These are phyloP conservation scores for Hesperia comma DNA, from an alignment of 2,888 invertebrate species.

Conservation along the genomic window DNA sequence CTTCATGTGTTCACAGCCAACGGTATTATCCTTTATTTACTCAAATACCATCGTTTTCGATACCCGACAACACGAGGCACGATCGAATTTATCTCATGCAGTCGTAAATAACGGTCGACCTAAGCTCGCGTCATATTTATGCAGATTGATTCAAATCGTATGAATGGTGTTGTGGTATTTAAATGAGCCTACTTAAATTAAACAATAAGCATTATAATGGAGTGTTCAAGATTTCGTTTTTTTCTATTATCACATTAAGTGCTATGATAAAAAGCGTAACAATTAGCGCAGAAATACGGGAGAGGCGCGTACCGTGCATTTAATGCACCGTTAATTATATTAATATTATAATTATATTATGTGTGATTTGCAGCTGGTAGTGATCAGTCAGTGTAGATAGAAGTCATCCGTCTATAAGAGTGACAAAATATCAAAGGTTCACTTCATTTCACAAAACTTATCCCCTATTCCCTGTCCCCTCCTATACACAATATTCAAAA, in stretches of 20 bases:
- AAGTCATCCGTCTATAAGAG: too few relatives aligned
- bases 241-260: constrained; percentile 14
- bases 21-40: constrained; percentile 23
- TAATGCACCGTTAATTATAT: constrained; percentile 29
- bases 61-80: not conserved
- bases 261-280: constrained; percentile 25
- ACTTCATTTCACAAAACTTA: too few relatives aligned
- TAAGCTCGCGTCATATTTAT: constrained; percentile 12
- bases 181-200: constrained; percentile 25
- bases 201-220: constrained; percentile 24
- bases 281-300: constrained; percentile 33
- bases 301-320: constrained; percentile 18
- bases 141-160: constrained; percentile 24
- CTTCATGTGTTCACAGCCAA: constrained; percentile 15
- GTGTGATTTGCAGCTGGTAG: constrained; percentile 21
- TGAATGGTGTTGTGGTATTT: constrained; percentile 18
- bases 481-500: too few relatives aligned
- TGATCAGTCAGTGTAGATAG: constrained; percentile 5
- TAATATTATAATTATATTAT: constrained; percentile 21
- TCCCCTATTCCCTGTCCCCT: too few relatives aligned
- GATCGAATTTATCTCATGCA: not conserved
- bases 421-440: too few relatives aligned
- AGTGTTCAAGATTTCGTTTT: constrained; percentile 17
- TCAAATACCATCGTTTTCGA: constrained; percentile 1
- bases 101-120: constrained; percentile 19